phyloP scores from a whole-genome alignment of 1,140 invertebrate species.

The Eueides isabella region DNA sequence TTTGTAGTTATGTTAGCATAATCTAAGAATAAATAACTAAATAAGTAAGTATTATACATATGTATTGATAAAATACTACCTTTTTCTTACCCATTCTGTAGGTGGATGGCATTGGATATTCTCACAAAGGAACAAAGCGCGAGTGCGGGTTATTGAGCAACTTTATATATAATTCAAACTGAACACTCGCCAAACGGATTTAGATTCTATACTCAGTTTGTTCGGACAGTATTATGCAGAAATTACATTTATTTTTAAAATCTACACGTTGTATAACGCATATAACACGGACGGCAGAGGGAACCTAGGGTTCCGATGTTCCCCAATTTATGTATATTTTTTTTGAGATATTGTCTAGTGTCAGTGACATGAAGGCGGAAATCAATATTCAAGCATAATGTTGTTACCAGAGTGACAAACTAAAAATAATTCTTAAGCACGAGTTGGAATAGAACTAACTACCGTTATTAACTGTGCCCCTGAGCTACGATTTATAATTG shows the following conservation, averaged over 20 bases:
- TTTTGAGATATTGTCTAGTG: no score
- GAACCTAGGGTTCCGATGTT: not conserved
- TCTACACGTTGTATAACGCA: not conserved
- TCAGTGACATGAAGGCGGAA: no score
- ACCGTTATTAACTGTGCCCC: no score
- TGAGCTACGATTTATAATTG: no score
- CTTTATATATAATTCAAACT: slow-evolving; percentile 59
- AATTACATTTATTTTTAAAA: not conserved
- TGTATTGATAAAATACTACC: not conserved
- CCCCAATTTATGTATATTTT: no score
- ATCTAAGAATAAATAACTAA: no score
- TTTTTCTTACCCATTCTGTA: not conserved
- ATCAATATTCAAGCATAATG: no score
- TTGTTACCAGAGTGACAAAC: no score
- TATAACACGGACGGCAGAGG: not conserved
- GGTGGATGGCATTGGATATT: slow-evolving; percentile 12
- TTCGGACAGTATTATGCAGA: slow-evolving; percentile 21
- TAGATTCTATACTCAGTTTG: slow-evolving; percentile 36
- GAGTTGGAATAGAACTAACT: no score
- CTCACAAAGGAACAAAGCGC: slow-evolving; percentile 30
- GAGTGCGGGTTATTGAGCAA: slow-evolving; percentile 51
- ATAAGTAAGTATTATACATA: no score
- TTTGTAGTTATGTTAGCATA: no score
- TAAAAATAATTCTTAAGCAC: no score
- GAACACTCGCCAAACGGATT: slow-evolving; percentile 46